phyloP scores from a whole-genome alignment of 2,113 vertebrate genomes.

The Pomatostomus ruficeps region DNA sequence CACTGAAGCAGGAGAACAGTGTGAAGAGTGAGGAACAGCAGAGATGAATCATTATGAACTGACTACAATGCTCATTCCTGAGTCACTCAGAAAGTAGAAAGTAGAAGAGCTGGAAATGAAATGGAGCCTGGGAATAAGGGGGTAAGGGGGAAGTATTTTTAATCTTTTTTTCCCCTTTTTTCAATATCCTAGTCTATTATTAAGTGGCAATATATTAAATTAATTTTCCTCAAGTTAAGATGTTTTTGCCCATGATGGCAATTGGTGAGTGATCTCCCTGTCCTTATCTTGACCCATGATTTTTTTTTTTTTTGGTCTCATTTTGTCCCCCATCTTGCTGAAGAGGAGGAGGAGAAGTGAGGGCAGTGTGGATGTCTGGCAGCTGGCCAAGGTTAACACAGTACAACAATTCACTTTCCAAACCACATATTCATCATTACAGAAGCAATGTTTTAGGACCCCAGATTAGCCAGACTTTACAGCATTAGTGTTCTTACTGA shows the following conservation, averaged over 20 bases:
- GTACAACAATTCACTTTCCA: not conserved
- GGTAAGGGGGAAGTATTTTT: not conserved
- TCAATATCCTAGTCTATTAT: not conserved
- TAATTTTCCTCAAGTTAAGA: not conserved
- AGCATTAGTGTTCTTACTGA: not conserved
- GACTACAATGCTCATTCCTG: not conserved
- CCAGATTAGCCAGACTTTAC: not conserved
- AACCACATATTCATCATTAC: not conserved
- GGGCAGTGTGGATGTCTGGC: not conserved
- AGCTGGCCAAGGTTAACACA: not conserved
- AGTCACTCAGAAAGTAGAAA: not conserved
- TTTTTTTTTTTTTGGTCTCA: not conserved
- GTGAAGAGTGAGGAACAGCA: not conserved
- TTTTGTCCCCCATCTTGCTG: not conserved
- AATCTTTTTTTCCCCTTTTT: not conserved
- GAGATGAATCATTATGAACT: not conserved
- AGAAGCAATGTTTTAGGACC: not conserved
- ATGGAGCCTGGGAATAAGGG: not conserved
- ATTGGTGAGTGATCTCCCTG: not conserved
- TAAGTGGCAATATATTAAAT: not conserved
- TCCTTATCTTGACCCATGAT: not conserved
- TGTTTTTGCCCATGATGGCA: not conserved
- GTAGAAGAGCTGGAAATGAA: not conserved
- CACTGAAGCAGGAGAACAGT: not conserved
- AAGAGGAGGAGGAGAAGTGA: not conserved